Evolutionary conservation across 23 tunicate genomes (phyloP).

Genomic region (Ascidia mentula): DNA sequence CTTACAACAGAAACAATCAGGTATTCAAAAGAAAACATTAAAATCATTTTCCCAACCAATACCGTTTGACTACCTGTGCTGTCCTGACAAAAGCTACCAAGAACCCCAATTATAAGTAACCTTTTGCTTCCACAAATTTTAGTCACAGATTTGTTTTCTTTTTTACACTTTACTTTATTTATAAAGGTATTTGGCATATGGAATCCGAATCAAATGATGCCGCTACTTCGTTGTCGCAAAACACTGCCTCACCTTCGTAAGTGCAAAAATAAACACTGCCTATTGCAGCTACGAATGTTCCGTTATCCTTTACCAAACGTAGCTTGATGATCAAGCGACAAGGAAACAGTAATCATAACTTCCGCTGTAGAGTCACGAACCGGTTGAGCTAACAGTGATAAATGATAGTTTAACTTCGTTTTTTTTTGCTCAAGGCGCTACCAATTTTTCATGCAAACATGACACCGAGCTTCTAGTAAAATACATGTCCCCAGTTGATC

Average conservation of each 20-base stretch:
- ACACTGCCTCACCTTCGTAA: slow-evolving; percentile 70
- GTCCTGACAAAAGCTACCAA: not conserved
- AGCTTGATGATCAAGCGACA: not conserved
- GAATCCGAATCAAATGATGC: slow-evolving; percentile 68
- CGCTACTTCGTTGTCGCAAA: slow-evolving; percentile 33
- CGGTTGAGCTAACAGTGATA: not conserved
- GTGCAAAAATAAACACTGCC: no score
- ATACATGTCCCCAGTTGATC: slow-evolving; percentile 46
- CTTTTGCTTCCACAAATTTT: not conserved
- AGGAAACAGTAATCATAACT: slow-evolving; percentile 9
- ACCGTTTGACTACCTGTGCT: not conserved
- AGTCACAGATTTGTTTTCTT: no score
- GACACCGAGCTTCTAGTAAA: slow-evolving; percentile 36
- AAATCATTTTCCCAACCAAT: no score
- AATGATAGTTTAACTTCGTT: not conserved
- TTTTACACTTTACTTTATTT: not conserved
- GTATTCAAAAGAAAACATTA: not conserved
- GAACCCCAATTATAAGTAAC: not conserved
- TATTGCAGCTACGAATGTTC: no score
- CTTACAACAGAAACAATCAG: slow-evolving; percentile 73
- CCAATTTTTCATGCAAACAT: slow-evolving; percentile 72
- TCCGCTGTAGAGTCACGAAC: not conserved
- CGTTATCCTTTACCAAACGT: no score
- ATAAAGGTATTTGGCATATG: slow-evolving; percentile 80
- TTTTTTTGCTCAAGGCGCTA: slow-evolving; percentile 22